Evolutionary conservation across 2,888 invertebrate species (phyloP).

Genomic region (Agrypnus murinus): DNA sequence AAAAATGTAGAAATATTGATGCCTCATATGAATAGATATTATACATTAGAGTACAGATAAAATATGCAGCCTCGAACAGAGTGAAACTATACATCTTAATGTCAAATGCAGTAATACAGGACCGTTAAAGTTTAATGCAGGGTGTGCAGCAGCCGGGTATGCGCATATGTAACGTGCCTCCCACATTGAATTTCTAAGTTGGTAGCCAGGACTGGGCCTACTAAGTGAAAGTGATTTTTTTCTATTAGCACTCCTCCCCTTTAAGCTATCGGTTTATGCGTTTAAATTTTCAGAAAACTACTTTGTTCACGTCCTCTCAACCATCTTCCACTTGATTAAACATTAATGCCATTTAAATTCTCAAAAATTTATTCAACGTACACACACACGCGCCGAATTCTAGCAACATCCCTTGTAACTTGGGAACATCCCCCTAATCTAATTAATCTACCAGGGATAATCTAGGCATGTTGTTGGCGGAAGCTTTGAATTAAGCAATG

Average conservation of each 20-base stretch:
- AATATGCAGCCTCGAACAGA: slow-evolving; percentile 59
- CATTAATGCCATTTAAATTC: no score
- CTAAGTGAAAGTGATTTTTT: slow-evolving; percentile 35
- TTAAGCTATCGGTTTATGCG: no score
- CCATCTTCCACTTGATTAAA: no score
- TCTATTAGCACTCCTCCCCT: no score
- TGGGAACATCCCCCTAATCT: slow-evolving; percentile 13
- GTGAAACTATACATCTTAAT: slow-evolving; percentile 63
- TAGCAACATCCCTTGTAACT: not conserved
- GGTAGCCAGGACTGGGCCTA: slow-evolving; percentile 45
- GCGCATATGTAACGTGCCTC: slow-evolving; percentile 54
- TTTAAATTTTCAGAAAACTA: no score
- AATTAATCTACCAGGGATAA: slow-evolving; percentile 26
- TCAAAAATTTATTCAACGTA: no score
- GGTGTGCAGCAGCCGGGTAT: slow-evolving; percentile 54
- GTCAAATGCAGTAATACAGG: slow-evolving; percentile 62
- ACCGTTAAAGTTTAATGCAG: slow-evolving; percentile 59
- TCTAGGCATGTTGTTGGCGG: slow-evolving; percentile 14
- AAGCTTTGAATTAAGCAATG: slow-evolving; percentile 16
- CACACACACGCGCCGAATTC: no score
- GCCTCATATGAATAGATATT: slow-evolving; percentile 57
- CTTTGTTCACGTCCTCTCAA: no score
- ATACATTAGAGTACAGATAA: slow-evolving; percentile 57
- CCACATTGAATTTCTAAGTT: slow-evolving; percentile 53
- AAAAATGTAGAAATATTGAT: slow-evolving; percentile 57